Conservation (phyloP, 2,888 invertebrate genomes). For the Bhutanitis thaidina region DNA sequence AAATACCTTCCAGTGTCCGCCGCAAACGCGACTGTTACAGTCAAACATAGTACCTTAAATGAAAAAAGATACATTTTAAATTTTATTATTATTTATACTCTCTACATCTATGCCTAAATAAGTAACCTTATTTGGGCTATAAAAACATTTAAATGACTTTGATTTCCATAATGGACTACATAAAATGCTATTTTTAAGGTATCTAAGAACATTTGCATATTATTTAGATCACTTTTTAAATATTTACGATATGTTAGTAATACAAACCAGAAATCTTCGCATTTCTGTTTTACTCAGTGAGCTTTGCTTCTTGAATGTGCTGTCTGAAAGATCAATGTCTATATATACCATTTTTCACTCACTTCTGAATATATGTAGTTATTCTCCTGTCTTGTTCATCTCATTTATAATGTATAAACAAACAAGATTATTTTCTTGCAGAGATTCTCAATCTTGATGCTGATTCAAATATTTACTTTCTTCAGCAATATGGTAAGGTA, state of each 20-base stretch:
- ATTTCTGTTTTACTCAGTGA: constrained; percentile 24
- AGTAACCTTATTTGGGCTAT: constrained; percentile 6
- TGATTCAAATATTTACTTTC: not conserved
- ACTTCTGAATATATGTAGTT: constrained; percentile 21
- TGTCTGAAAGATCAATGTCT: constrained; percentile 23
- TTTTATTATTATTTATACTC: constrained; percentile 2
- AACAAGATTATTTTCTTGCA: constrained; percentile 8
- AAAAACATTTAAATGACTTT: constrained; percentile 7
- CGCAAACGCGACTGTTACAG: constrained; percentile 17
- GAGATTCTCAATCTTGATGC: constrained; percentile 18
- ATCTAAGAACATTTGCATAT: constrained; percentile 14
- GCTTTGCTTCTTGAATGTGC: constrained; percentile 25
- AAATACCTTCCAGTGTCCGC: constrained; percentile 17
- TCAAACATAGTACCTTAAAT: constrained; percentile 20
- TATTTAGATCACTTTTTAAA: constrained; percentile 21
- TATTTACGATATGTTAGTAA: not conserved
- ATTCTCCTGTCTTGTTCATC: constrained; percentile 23
- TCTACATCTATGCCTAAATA: constrained; percentile 10
- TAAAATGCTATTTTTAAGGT: constrained; percentile 13
- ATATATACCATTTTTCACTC: constrained; percentile 29
- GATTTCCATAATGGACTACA: constrained; percentile 19
- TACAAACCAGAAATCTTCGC: constrained; percentile 26
- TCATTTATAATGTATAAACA: constrained; percentile 22
- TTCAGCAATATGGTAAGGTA: too few relatives aligned
- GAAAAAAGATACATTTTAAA: constrained; percentile 8